Conservation (phyloP, 2,797 vertebrate genomes). For the Pygocentrus nattereri region DNA sequence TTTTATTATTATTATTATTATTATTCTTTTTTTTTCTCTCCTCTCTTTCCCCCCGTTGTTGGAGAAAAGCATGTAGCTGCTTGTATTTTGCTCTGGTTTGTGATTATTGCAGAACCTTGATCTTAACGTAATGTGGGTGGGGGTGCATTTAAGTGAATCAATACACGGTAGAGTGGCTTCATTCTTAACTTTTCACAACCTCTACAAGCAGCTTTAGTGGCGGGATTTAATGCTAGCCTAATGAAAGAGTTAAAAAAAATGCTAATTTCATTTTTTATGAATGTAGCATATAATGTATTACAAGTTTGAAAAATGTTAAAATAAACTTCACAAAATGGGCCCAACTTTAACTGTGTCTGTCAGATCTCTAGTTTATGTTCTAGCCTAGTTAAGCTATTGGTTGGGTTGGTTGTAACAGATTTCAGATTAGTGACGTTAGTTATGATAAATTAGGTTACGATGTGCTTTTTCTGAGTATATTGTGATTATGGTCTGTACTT, state of each 20-base stretch:
- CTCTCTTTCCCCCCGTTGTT: constrained; percentile 54
- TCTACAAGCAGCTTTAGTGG: constrained; percentile 86
- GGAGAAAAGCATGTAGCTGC: constrained; percentile 84
- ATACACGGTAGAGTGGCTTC: constrained; percentile 78
- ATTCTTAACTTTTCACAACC: constrained; percentile 85
- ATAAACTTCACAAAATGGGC: constrained; percentile 83
- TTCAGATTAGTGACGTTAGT: no score
- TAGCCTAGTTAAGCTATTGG: no score
- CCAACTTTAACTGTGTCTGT: constrained; percentile 51
- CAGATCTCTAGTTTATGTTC: constrained; percentile 6
- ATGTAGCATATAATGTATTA: constrained; percentile 88
- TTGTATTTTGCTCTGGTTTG: constrained; percentile 83
- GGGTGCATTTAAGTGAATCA: constrained; percentile 61
- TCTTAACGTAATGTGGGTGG: constrained; percentile 68
- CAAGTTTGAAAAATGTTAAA: constrained; percentile 82
- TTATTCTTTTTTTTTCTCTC: constrained; percentile 67
- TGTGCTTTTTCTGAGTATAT: no score
- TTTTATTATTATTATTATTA: constrained; percentile 70
- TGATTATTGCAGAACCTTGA: constrained; percentile 70
- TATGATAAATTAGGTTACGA: no score
- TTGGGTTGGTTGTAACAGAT: no score
- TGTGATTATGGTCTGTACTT: no score
- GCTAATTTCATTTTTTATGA: constrained; percentile 83
- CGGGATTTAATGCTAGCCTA: constrained; percentile 84
- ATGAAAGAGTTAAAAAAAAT: constrained; percentile 76